phyloP scores from a whole-genome alignment of 2,888 invertebrate species.

The Clepsis dumicolana region DNA sequence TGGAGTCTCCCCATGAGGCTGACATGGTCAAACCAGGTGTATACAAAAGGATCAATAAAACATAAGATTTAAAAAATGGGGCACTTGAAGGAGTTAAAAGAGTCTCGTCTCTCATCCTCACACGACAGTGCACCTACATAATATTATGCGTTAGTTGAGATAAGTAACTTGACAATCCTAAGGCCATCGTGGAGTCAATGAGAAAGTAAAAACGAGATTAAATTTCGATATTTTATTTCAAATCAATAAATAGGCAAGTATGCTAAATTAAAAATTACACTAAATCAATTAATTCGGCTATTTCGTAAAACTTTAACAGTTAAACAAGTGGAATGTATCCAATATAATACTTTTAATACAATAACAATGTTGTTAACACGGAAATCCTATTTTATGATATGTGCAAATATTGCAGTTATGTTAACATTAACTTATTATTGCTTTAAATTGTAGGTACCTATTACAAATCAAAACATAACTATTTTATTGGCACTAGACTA shows the following conservation, averaged over 20 bases:
- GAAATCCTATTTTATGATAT: slow-evolving; percentile 46
- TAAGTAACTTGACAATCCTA: not conserved
- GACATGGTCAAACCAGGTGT: too few relatives aligned
- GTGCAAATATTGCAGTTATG: slow-evolving; percentile 24
- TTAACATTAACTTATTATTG: slow-evolving; percentile 8
- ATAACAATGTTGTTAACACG: slow-evolving; percentile 42
- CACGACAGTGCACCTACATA: too few relatives aligned
- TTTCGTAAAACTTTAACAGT: slow-evolving; percentile 48
- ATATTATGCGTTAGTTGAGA: too few relatives aligned
- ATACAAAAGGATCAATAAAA: too few relatives aligned
- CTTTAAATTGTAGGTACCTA: not conserved
- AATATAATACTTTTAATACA: slow-evolving; percentile 48
- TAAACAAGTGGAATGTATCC: slow-evolving; percentile 62
- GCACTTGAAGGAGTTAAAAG: too few relatives aligned
- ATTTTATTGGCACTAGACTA: not conserved
- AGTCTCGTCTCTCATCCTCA: too few relatives aligned
- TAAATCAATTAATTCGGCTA: slow-evolving; percentile 47
- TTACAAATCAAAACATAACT: slow-evolving; percentile 1
- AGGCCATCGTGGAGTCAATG: not conserved
- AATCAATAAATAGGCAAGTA: slow-evolving; percentile 65
- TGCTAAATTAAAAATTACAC: slow-evolving; percentile 54
- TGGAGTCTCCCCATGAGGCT: too few relatives aligned
- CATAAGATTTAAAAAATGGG: too few relatives aligned
- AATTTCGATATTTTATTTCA: slow-evolving; percentile 50
- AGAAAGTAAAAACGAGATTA: not conserved